Evolutionary conservation across 2,797 vertebrate genomes (phyloP), one percentile per base, ranked within the genome.

Genomic region (Mus spretus): DNA sequence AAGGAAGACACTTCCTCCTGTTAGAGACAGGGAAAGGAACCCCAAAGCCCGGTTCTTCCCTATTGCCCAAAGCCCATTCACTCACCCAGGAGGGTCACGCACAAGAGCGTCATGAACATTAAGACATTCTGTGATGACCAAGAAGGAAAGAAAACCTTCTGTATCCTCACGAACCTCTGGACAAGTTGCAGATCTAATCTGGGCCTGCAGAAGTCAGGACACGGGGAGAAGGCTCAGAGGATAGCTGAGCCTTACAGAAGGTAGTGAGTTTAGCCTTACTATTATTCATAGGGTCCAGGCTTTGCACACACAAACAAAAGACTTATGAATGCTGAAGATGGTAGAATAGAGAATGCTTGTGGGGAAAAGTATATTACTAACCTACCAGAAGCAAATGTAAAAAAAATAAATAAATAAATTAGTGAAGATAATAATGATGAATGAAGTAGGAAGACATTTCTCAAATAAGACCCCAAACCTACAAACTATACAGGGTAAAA

Each of bases 61-160:
- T 14, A 70, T 1, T 53, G 37, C 0, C 57, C 47, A 63, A 57
- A 59, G 7, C 19, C 83, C 67, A 40, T 24, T 1, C 15, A 95
- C 98, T 98, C 98, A 99, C 99, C 99, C 97, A 99, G 98, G 19
- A 99, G 98, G 15, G 99, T 98, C 63, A 99, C 98, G 31, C 79
- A 96, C 0, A 99, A 98, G 96, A 99, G 98, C 0, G 99, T 99
- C 89, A 98, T 98, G 97, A 99, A 99, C 99, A 99, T 99, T 67
- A 99, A 98, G 3, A 97, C 98, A 96, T 98, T 99, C 83, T 98
- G 98, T 34, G 99, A 99, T 82, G 97, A 98, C 98, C 99, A 99
- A 70, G 98, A 98, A 12, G 99, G 99, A 97, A 99, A 99, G 57
- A 99, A 98, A 70, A 99, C 98, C 63, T 98, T 98, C 98, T 99